These are phyloP conservation scores for Fregetta grallaria DNA, from an alignment of 2,113 vertebrate genomes.

Conservation along the genomic window DNA sequence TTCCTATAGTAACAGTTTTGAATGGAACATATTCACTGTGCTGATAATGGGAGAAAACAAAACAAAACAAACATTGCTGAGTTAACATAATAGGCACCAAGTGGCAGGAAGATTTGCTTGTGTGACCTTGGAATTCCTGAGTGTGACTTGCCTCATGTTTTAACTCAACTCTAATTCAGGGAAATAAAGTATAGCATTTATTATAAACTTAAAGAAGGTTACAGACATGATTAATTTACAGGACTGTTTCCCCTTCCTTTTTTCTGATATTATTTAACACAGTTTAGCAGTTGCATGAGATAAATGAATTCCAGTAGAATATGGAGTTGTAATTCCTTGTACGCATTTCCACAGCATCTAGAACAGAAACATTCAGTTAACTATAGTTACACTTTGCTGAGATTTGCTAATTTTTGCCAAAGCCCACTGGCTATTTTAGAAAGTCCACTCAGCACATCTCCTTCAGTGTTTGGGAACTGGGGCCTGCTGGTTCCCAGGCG, in stretches of 20 bases:
- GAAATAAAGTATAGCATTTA: not conserved
- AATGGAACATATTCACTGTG: slow-evolving; percentile 13
- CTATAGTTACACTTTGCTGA: not conserved
- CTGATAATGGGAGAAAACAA: slow-evolving; percentile 38
- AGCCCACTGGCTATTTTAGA: not conserved
- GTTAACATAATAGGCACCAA: slow-evolving; percentile 21
- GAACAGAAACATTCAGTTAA: not conserved
- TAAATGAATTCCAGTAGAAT: not conserved
- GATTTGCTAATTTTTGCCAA: not conserved
- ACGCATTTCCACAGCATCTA: not conserved
- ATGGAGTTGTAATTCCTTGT: not conserved
- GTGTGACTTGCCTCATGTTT: not conserved
- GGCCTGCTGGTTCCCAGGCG: not conserved
- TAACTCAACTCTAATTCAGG: not conserved
- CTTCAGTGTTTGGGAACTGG: not conserved
- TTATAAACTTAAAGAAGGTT: not conserved
- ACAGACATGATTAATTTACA: not conserved
- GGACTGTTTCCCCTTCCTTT: not conserved
- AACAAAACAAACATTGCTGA: slow-evolving; percentile 55
- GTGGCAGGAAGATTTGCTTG: not conserved
- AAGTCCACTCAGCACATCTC: not conserved
- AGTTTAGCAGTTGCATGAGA: not conserved
- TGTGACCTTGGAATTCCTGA: slow-evolving; percentile 14
- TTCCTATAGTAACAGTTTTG: slow-evolving; percentile 62
- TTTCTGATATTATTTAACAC: not conserved